Base-by-base conservation (phyloP, 2,888 invertebrate genomes). In the Odontocerum albicorne region DNA sequence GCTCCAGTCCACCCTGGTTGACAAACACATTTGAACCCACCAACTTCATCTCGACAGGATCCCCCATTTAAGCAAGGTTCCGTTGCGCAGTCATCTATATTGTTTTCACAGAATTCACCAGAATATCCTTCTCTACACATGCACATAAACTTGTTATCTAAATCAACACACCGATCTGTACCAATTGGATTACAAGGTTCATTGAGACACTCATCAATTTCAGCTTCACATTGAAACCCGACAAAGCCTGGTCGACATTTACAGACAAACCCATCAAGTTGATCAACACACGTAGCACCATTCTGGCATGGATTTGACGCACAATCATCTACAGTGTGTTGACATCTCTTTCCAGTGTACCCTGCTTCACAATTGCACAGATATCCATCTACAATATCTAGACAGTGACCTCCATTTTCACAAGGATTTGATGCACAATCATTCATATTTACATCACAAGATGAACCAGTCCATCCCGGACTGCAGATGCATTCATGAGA, bases 271-370 rank as follows among this genome's bases (percentile, higher is more conserved):
- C 93, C 92, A 67, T 95, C 94, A 15, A 92, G 77, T 67, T 90
- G 87, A 67, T 96, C 93, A 1, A 87, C 70, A 66, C 96, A 96
- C 0, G 87, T 86, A 2, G 91, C 96, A 17, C 94, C 92, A 67
- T 96, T 95, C 66, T 93, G 90, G 70, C 97, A 97, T 0, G 96
- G 95, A 59, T 86, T 79, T 1, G 90, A 88, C 16, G 88, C 85
- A 66, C 97, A 97, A 65, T 95, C 93, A 67, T 97, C 96, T 55
- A 96, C 88, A 0, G 90, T 85, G 66, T 96, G 95, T 68, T 96
- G 96, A 68, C 96, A 96, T 64, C 86, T 84, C 68, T 92, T 92
- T 36, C 96, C 96, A 1, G 95, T 94, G 67, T 87, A 96, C 1
- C 96, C 96, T n/a, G 92, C 85, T 68, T 95, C 93, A 68, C 96